phyloP scores from a whole-genome alignment of 2,888 invertebrate species.

The Tachina lurida region DNA sequence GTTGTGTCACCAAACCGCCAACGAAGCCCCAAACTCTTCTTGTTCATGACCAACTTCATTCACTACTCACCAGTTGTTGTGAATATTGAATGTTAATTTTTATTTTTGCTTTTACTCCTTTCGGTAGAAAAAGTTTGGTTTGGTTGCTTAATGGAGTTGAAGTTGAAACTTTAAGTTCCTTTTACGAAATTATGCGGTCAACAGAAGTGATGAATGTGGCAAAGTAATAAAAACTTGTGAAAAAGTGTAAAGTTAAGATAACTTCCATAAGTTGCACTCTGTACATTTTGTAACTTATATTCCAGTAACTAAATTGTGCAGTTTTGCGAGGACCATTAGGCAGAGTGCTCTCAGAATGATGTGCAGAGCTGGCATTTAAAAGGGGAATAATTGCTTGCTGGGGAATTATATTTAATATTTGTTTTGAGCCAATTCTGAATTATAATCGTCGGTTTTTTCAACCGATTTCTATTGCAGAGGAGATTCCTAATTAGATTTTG shows the following conservation, averaged over 20 bases:
- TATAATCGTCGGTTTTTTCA: too few relatives aligned
- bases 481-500: too few relatives aligned
- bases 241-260: slow-evolving; percentile 70
- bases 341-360: slow-evolving; percentile 1
- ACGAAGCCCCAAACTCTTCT: not conserved
- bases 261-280: slow-evolving; percentile 65
- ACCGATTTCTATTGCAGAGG: too few relatives aligned
- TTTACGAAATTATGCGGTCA: slow-evolving; percentile 67
- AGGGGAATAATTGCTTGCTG: not conserved
- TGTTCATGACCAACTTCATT: not conserved
- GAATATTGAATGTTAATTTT: slow-evolving; percentile 10
- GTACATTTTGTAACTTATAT: slow-evolving; percentile 66
- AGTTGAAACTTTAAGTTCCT: slow-evolving; percentile 67
- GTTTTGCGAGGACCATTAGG: slow-evolving; percentile 24
- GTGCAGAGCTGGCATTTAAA: not conserved
- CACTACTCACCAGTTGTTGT: not conserved
- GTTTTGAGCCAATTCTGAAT: too few relatives aligned
- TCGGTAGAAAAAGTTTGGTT: slow-evolving; percentile 54
- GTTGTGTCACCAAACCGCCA: slow-evolving; percentile 55
- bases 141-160: slow-evolving; percentile 71
- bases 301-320: slow-evolving; percentile 56
- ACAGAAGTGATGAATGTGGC: slow-evolving; percentile 70
- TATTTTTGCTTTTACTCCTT: slow-evolving; percentile 19
- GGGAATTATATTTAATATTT: not conserved
- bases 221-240: slow-evolving; percentile 67